phyloP scores from a whole-genome alignment of 2,113 vertebrate genomes.

The Ageneiosus marmoratus region DNA sequence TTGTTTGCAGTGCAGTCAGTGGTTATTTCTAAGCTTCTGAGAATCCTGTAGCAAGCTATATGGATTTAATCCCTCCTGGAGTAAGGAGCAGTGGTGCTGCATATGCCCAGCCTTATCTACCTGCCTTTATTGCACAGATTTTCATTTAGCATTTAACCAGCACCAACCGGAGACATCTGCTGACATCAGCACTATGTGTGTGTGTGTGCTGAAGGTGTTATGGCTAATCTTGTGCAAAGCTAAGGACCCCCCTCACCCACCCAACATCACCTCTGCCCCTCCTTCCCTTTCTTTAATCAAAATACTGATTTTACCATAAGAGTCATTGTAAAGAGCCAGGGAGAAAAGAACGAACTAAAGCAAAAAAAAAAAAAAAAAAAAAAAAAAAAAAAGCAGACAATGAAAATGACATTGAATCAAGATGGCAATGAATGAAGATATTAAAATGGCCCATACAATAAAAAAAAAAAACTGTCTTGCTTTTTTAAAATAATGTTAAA shows the following conservation, averaged over 20 bases:
- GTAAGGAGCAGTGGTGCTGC: slow-evolving; percentile 17
- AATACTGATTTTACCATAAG: slow-evolving; percentile 60
- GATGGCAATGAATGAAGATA: neutral
- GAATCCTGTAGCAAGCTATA: slow-evolving; percentile 26
- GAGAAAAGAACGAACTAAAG: neutral
- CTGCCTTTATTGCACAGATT: slow-evolving; percentile 31
- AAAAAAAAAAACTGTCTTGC: neutral
- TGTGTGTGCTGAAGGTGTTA: slow-evolving; percentile 39
- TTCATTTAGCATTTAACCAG: slow-evolving; percentile 47
- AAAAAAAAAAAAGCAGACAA: neutral
- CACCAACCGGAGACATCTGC: slow-evolving; percentile 54
- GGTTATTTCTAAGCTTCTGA: neutral
- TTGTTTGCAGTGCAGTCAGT: slow-evolving; percentile 7
- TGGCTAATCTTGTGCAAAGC: slow-evolving; percentile 58
- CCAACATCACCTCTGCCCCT: slow-evolving; percentile 40
- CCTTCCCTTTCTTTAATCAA: slow-evolving; percentile 59
- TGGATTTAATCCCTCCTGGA: slow-evolving; percentile 38
- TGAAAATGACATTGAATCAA: neutral
- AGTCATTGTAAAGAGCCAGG: slow-evolving; percentile 30
- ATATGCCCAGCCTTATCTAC: slow-evolving; percentile 30
- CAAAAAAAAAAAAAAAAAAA: neutral
- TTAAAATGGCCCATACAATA: neutral
- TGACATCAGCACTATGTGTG: slow-evolving; percentile 62
- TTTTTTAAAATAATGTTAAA: neutral
- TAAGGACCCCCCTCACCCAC: slow-evolving; percentile 56